A percentile compares a stretch with the other conserved stretches of the same genome.
Conservation (phyloP, 2,888 invertebrate species). For the Allolobophora icterica region DNA sequence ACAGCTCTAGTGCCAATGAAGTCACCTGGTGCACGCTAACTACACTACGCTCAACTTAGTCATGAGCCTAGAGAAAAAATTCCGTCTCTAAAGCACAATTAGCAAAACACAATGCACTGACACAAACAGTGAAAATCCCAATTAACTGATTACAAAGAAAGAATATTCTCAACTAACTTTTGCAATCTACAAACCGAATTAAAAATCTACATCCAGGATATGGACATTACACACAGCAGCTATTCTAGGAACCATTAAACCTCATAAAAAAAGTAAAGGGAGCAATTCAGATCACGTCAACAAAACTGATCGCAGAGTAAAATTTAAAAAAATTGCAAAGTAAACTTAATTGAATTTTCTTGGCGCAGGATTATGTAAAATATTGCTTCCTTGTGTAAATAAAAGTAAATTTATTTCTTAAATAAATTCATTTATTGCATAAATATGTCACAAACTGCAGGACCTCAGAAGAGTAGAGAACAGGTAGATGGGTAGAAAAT, state of each 20-base stretch:
- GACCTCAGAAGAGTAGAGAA: not conserved
- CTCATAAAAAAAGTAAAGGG: too few relatives aligned
- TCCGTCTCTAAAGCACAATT: too few relatives aligned
- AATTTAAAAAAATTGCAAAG: too few relatives aligned
- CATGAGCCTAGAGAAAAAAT: not conserved
- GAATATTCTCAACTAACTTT: not conserved
- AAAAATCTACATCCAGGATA: not conserved
- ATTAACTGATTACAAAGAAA: not conserved
- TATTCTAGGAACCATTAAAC: not conserved
- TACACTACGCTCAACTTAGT: not conserved
- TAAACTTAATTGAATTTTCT: too few relatives aligned
- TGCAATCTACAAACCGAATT: slow-evolving; percentile 5
- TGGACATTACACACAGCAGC: not conserved
- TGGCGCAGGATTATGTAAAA: too few relatives aligned
- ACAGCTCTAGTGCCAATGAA: not conserved
- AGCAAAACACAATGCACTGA: not conserved
- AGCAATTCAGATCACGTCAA: too few relatives aligned
- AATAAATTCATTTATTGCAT: not conserved
- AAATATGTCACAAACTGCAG: not conserved
- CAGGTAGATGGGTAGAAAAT: not conserved
- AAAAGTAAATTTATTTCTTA: too few relatives aligned
- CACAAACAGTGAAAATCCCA: not conserved
- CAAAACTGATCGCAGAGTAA: too few relatives aligned
- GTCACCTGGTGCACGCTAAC: not conserved
- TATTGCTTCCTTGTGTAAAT: too few relatives aligned